Base-by-base conservation (phyloP, 2,888 invertebrate species). In the Gnatocerus cornutus region DNA sequence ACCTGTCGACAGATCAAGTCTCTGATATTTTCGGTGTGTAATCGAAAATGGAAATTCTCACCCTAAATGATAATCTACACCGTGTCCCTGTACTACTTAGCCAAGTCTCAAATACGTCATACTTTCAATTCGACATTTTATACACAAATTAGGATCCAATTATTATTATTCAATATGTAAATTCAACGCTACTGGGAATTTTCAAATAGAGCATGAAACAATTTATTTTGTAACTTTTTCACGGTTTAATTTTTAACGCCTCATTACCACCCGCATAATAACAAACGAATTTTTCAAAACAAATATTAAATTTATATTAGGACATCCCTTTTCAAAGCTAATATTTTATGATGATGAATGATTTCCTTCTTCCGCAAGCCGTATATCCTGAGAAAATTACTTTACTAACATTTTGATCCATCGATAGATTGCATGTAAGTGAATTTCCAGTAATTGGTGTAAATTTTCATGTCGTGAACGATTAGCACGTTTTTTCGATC, bases 341-440 rank as follows among this genome's bases (percentile, higher is more conserved):
- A 52, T 48, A 65, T 58, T 53, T 64, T 69, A 52, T 56, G 65
- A 69, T 69, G 65, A 69, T 66, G 65, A 69, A 69, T 69, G 41
- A 65, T 69, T 69, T 65, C 65, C 65, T 65, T 46, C 55, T 67
- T 67, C 67, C 67, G 59, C 52, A 50, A 56, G 52, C 43, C 56
- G 39, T 67, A 59, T 67, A 50, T 59, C 59, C 50, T 59, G 67
- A 39, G 59, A 67, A 67, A 67, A 67, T 59, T 67, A 52, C 67
- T 59, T 59, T 52, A 59, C 48, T 50, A 67, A 61, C 55, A 48
- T 65, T 69, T 65, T 69, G 59, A 63, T 69, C 53, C 48, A 69
- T 69, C 65, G 69, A 65, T 59, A 61, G 65, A 53, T 69, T 53
- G 69, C 65, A 58, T 65, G 55, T 67, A 67, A 59, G 59, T 59